Conservation (phyloP, 2,113 vertebrate genomes). For the Butorides virescens region DNA sequence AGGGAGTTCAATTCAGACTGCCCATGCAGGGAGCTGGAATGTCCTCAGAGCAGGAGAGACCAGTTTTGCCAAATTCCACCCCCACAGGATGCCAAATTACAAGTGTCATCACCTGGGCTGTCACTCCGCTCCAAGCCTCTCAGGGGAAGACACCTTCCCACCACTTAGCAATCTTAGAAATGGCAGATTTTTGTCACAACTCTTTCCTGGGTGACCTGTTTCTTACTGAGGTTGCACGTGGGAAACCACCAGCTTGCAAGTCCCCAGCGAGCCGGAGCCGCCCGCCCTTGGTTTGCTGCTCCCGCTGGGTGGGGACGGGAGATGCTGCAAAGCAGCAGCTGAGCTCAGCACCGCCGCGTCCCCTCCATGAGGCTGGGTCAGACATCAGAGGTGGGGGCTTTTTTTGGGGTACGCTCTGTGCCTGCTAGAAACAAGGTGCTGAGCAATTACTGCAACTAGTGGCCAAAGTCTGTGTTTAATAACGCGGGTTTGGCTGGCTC, state of each 20-base stretch:
- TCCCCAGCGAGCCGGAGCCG: accelerated
- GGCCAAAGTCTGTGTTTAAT: not conserved
- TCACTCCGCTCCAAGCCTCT: not conserved
- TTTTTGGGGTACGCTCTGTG: not conserved
- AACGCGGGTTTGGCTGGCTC: not conserved
- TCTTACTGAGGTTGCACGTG: not conserved
- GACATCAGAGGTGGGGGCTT: not conserved
- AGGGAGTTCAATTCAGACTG: not conserved
- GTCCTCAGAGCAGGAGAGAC: conserved; percentile 42
- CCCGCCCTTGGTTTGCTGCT: not conserved
- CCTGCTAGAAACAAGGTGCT: not conserved
- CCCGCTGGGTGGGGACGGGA: too few relatives aligned
- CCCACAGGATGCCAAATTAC: not conserved
- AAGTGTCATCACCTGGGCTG: not conserved
- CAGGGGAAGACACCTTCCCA: not conserved
- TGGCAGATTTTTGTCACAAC: not conserved
- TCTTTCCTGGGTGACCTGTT: not conserved
- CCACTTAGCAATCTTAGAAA: not conserved
- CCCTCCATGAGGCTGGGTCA: not conserved
- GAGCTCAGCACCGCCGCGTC: accelerated
- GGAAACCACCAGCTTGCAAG: not conserved
- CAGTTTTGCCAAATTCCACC: conserved; percentile 54
- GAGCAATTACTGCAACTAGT: not conserved
- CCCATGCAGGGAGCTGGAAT: not conserved
- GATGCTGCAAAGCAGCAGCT: not conserved